A percentile compares a stretch with the other conserved stretches of the same genome.
Evolutionary conservation across 2,888 invertebrate species (phyloP).

Genomic region (Microctonus brassicae): DNA sequence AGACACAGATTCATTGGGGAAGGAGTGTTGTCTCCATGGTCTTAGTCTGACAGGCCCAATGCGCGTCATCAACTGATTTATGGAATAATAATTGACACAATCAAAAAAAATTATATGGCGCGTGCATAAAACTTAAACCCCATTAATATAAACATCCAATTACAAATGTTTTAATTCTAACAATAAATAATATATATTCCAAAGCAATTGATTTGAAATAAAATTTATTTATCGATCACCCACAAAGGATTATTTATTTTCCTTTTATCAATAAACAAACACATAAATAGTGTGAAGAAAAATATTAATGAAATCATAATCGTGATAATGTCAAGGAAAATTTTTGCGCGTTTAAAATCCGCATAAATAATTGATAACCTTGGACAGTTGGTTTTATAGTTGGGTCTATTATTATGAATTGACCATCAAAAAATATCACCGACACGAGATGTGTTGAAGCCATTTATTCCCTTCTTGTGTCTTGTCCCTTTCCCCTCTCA

Average conservation of each 20-base stretch:
- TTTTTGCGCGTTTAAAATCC: not conserved
- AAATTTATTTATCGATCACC: no score
- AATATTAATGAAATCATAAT: not conserved
- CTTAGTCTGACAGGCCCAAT: not conserved
- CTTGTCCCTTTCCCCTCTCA: not conserved
- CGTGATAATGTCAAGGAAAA: not conserved
- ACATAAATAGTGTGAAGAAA: not conserved
- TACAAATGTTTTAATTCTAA: no score
- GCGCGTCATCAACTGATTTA: not conserved
- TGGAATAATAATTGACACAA: not conserved
- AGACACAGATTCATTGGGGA: conserved; percentile 38
- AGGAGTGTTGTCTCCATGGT: not conserved
- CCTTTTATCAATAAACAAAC: no score
- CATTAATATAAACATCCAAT: no score
- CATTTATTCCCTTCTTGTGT: not conserved
- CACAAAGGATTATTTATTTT: no score
- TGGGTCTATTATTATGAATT: not conserved
- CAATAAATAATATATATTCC: no score
- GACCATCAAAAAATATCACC: conserved; percentile 45
- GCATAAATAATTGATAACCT: not conserved
- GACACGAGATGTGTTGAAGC: not conserved
- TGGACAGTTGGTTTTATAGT: not conserved
- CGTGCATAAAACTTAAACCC: no score
- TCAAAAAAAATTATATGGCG: not conserved
- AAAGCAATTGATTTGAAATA: no score